Evolutionary conservation across 2,797 vertebrate species (phyloP), one percentile per base, ranked within the genome.

Genomic region (Artibeus lituratus): DNA sequence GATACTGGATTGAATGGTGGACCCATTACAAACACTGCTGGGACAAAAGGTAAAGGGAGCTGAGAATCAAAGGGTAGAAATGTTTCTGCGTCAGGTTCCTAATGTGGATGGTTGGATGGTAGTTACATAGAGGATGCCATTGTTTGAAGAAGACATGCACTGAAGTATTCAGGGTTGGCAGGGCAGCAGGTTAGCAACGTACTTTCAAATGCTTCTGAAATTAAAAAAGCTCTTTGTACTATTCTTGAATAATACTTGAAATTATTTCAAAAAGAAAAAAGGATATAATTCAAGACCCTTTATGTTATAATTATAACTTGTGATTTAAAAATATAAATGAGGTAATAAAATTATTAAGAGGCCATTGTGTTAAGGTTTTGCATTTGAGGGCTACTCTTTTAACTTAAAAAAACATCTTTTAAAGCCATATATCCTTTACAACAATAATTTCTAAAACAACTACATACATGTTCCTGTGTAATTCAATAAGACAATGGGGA

Each of bases 301-400:
- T 81, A 22, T 22, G 24, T 57, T 57, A 59, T 26, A 55, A 55
- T 55, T 53, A 35, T 26, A 96, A 80, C 2, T 62, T 88, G 42
- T 93, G 39, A 82, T 85, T 73, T 90, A 93, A 88, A 88, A 51
- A 92, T 22, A 86, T 49, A 90, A 93, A 94, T 80, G 82, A 87
- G 14, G 32, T 86, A 97, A 87, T 69, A 65, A 86, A 92, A 83
- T 67, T 91, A 70, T 88, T 70, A 85, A 76, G n/a, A 94, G 87
- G 83, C 10, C 19, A 72, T 0, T 49, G 0, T 94, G 47, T 32
- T 95, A 91, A 70, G 19, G 10, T 47, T 82, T 72, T 90, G 12
- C 6, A 94, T 78, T 35, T 74, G 42, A 95, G 32, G 77, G 9
- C 5, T 44, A 72, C 0, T 80, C 76, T 72, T 69, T 90, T 92